Evolutionary conservation across 2,113 vertebrate species (phyloP).

Genomic region (Ailuropoda melanoleuca): DNA sequence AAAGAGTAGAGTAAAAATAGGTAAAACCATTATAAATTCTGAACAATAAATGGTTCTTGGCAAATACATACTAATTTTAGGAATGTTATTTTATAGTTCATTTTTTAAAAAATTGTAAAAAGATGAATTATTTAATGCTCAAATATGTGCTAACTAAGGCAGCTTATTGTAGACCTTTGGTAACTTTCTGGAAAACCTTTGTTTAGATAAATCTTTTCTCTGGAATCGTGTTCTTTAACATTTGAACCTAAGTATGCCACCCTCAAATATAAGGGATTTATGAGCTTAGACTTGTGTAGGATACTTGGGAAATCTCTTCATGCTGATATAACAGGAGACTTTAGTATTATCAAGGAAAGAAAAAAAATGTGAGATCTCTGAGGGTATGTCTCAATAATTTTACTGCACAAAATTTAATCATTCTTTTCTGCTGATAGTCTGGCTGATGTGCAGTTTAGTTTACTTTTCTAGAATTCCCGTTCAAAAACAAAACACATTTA

Average conservation of each 20-base stretch:
- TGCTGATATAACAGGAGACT: neutral
- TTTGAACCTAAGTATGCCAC: neutral
- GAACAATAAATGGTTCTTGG: neutral
- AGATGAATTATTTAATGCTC: neutral
- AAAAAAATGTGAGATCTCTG: neutral
- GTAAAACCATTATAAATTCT: neutral
- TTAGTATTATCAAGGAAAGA: neutral
- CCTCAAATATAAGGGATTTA: neutral
- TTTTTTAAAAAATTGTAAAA: slow-evolving; percentile 22
- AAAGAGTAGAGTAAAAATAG: slow-evolving; percentile 27
- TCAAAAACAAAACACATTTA: neutral
- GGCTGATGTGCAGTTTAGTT: neutral
- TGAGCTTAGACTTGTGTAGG: neutral
- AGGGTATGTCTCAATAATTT: neutral
- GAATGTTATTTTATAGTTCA: slow-evolving; percentile 10
- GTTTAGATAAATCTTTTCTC: neutral
- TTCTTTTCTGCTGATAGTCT: neutral
- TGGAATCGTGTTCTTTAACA: neutral
- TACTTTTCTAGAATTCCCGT: slow-evolving; percentile 10
- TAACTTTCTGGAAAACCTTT: neutral
- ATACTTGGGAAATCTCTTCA: slow-evolving; percentile 6
- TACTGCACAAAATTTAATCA: neutral
- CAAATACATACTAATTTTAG: neutral
- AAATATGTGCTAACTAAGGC: neutral
- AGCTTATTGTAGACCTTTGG: neutral